phyloP scores from a whole-genome alignment of 2,113 vertebrate genomes.

The Mus musculus region DNA sequence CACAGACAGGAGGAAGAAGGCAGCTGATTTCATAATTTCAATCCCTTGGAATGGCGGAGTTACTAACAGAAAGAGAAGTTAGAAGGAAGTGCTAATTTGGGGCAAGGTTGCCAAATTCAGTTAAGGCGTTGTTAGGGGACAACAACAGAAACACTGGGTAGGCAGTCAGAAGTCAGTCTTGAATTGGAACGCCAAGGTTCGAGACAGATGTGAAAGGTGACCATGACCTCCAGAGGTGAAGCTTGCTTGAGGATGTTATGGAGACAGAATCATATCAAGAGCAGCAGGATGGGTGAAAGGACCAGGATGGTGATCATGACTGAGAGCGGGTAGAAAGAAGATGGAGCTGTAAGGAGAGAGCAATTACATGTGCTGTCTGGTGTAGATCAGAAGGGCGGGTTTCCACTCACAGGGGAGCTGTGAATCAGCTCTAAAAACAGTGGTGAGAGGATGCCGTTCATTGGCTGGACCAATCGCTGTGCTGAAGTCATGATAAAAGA shows the following conservation, averaged over 20 bases:
- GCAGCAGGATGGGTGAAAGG: neutral
- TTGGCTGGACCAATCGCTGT: neutral
- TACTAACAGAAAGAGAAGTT: constrained; percentile 53
- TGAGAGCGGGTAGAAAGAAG: neutral
- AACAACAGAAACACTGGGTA: constrained; percentile 19
- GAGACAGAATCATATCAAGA: neutral
- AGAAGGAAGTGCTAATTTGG: constrained; percentile 48
- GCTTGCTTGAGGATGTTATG: neutral
- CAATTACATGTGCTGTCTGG: neutral
- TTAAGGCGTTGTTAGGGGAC: neutral
- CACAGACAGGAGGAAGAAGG: neutral
- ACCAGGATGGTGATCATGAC: neutral
- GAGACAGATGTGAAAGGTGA: neutral
- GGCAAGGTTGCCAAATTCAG: constrained; percentile 39
- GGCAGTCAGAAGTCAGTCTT: constrained; percentile 38
- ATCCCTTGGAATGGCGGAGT: neutral
- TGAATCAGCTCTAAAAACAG: neutral
- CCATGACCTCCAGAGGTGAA: neutral
- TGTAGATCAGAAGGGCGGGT: too few species aligned
- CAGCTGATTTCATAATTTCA: constrained; percentile 30
- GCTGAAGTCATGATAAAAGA: neutral
- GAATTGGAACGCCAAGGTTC: constrained; percentile 3
- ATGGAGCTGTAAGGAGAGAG: neutral
- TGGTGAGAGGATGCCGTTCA: neutral
- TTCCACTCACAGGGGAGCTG: too few species aligned